Evolutionary conservation across 2,113 vertebrate species (phyloP), one percentile per base, ranked within the genome.

Genomic region (Catagonus wagneri): DNA sequence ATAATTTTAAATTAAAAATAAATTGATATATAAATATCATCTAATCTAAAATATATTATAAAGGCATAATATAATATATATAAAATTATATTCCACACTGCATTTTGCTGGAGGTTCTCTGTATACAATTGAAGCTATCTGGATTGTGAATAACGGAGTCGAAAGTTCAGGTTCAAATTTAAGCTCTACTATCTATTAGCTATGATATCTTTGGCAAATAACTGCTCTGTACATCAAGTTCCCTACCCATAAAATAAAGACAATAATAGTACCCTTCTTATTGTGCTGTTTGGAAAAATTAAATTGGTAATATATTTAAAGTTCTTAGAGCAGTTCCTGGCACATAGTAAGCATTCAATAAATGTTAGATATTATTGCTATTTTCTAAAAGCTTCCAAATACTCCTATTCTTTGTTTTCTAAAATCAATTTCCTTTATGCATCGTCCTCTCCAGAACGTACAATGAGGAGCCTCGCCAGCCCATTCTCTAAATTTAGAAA

Each of bases 401-500:
- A 83, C 13, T 63, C 50, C 20, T 56, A 10, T 20, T 83, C 27
- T 91, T 94, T 92, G 15, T 83, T 92, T 92, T 80, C n/a, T 68
- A 56, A 80, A 90, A 25, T 83, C 52, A 71, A 93, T 72, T 79
- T 96, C 50, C 75, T 90, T 89, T 86, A 95, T 68, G 23, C n/a
- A 86, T 92, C 25, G 58, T 97, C 66, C n/a, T 66, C 52, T 90
- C 80, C 65, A 71, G 54, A 20, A 13, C 87, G 12, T 93, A 94
- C 58, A 83, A 61, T 39, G 20, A 95, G 61, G 36, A 95, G 5
- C 13, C n/a, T 93, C 20, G 61, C 34, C 79, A 86, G 29, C 20
- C 44, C n/a, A 54, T 66, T 76, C 20, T 97, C 90, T 95, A 93
- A 94, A 90, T 96, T 98, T 97, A 96, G 94, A 96, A 97, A 88